Evolutionary conservation across 1,140 invertebrate species (phyloP).

Genomic region (Drosophila trapezifrons): DNA sequence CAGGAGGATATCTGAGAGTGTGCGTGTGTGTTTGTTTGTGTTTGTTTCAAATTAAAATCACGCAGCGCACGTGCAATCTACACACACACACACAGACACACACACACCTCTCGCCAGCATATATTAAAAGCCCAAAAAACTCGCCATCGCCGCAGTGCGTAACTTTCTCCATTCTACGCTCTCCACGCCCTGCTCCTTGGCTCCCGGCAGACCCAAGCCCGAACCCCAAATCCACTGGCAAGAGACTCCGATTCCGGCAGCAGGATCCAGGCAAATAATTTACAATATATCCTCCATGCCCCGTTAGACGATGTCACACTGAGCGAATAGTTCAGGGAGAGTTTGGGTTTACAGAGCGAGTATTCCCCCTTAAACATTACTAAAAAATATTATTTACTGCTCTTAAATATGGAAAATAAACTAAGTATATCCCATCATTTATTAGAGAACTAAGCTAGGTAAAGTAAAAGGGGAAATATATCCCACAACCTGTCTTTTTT

Average conservation of each 20-base stretch:
- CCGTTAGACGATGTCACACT: constrained; percentile 30
- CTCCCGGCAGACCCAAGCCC: too few species aligned
- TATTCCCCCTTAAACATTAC: too few species aligned
- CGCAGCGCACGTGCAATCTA: constrained; percentile 69
- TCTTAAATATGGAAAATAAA: too few species aligned
- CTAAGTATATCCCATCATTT: too few species aligned
- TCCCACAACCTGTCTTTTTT: too few species aligned
- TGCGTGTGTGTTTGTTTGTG: constrained; percentile 25
- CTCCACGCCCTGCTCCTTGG: too few species aligned
- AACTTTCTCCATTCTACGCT: constrained; percentile 54
- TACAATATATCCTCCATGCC: constrained; percentile 28
- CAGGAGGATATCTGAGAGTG: constrained; percentile 21
- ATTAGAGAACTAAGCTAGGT: too few species aligned
- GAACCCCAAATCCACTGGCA: constrained; percentile 32
- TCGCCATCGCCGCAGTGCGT: constrained; percentile 72
- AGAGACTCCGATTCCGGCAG: constrained; percentile 22
- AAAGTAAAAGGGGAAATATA: too few species aligned
- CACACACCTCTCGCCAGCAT: constrained; percentile 59
- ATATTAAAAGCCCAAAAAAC: constrained; percentile 67
- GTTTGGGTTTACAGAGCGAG: neutral
- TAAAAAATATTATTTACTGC: too few species aligned
- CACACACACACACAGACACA: constrained; percentile 36
- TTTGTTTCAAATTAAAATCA: constrained; percentile 81
- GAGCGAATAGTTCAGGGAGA: neutral
- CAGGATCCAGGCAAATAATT: constrained; percentile 41